Evolutionary conservation across 2,113 vertebrate species (phyloP).

Genomic region (Chloebia gouldiae): DNA sequence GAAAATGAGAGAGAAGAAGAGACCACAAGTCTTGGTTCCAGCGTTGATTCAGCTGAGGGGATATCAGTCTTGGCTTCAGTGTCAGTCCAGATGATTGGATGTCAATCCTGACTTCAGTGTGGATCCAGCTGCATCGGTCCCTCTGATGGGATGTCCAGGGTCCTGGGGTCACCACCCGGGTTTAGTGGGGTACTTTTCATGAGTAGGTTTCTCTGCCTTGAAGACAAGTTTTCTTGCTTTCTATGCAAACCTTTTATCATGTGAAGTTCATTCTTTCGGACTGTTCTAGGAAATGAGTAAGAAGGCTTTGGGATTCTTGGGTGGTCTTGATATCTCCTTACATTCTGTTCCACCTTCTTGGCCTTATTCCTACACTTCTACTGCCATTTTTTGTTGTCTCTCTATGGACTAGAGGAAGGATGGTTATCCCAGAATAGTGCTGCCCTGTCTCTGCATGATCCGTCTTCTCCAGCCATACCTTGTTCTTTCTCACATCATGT

Average conservation of each 20-base stretch:
- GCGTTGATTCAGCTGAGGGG: not conserved
- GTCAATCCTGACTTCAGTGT: not conserved
- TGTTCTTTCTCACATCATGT: not conserved
- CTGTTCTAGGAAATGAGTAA: not conserved
- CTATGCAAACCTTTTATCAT: not conserved
- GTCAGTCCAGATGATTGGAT: not conserved
- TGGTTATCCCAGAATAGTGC: not conserved
- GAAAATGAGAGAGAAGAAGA: not conserved
- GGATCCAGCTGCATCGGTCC: not conserved
- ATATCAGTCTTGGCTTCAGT: not conserved
- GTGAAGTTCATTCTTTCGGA: not conserved
- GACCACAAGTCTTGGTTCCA: not conserved
- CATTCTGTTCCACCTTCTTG: not conserved
- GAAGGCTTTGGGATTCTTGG: not conserved
- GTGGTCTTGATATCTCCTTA: not conserved
- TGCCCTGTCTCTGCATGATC: not conserved
- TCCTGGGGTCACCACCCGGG: not conserved
- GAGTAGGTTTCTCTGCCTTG: not conserved
- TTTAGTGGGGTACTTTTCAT: not conserved
- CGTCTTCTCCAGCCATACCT: not conserved
- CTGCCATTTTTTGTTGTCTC: not conserved
- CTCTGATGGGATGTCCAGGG: not conserved
- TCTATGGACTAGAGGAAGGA: not conserved
- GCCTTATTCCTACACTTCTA: not conserved
- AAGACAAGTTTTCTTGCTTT: not conserved